Evolutionary conservation across 2,113 vertebrate genomes (phyloP).

Genomic region (Melanocharis versteri): DNA sequence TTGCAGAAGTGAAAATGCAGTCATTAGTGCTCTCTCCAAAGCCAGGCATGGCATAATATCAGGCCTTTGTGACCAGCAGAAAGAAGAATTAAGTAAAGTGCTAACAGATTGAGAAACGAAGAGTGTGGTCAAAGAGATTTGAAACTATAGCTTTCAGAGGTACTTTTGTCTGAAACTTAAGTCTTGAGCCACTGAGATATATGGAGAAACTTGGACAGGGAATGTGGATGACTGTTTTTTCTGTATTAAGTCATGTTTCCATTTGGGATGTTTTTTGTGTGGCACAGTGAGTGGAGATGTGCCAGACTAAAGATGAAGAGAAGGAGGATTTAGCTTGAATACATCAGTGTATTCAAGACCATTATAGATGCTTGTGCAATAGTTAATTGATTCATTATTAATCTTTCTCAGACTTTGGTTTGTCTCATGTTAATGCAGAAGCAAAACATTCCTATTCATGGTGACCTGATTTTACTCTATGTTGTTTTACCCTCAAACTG

Average conservation of each 20-base stretch:
- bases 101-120: neutral
- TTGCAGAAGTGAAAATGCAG: neutral
- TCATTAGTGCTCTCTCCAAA: neutral
- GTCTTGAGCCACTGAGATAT: neutral
- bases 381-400: neutral
- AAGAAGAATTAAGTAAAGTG: neutral
- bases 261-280: neutral
- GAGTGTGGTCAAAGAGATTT: neutral
- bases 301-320: neutral
- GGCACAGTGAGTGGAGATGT: neutral
- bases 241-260: neutral
- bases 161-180: neutral
- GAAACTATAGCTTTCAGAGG: neutral
- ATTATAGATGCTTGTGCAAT: neutral
- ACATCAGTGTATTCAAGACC: neutral
- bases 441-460: rapidly evolving
- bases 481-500: neutral
- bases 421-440: neutral
- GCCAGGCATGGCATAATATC: neutral
- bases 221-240: neutral
- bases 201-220: neutral
- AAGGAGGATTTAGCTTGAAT: neutral
- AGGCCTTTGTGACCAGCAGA: neutral
- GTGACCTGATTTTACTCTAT: neutral
- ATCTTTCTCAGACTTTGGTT: neutral